Conservation (phyloP, 2,113 vertebrate genomes). For the Anolis carolinensis region DNA sequence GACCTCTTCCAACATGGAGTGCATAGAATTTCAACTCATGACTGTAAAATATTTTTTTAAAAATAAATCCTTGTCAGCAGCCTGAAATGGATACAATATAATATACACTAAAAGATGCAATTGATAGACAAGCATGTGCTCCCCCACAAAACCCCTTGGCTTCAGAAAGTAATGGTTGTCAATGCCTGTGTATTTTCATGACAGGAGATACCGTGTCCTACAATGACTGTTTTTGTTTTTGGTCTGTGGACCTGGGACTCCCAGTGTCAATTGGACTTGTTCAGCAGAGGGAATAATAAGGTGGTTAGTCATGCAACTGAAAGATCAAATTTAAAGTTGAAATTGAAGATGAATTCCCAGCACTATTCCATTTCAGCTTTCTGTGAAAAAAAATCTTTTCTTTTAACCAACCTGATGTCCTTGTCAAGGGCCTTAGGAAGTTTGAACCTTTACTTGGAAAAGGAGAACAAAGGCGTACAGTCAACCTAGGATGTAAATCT, state of each 20-base stretch:
- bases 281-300: slow-evolving; percentile 83
- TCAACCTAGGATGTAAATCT: not conserved
- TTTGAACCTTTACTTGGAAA: slow-evolving; percentile 58
- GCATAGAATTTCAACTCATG: not conserved
- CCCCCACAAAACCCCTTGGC: slow-evolving; percentile 35
- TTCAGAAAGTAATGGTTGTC: slow-evolving; percentile 63
- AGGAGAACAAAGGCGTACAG: slow-evolving; percentile 40
- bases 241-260: slow-evolving; percentile 75
- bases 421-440: slow-evolving; percentile 60
- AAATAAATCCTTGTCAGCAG: slow-evolving; percentile 43
- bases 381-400: slow-evolving; percentile 28
- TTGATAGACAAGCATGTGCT: slow-evolving; percentile 55
- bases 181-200: slow-evolving; percentile 72
- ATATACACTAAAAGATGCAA: slow-evolving; percentile 54
- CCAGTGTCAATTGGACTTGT: slow-evolving; percentile 76
- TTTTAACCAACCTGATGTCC: slow-evolving; percentile 44
- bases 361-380: slow-evolving; percentile 84
- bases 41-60: not conserved
- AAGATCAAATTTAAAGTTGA: slow-evolving; percentile 90
- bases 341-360: slow-evolving; percentile 87
- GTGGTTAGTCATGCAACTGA: slow-evolving; percentile 88
- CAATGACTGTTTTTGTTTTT: slow-evolving; percentile 87
- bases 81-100: slow-evolving; percentile 45
- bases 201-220: slow-evolving; percentile 66
- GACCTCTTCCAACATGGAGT: not conserved